These are phyloP conservation scores for Limnodromus scolopaceus DNA, from an alignment of 2,797 vertebrate species.

Conservation along the genomic window DNA sequence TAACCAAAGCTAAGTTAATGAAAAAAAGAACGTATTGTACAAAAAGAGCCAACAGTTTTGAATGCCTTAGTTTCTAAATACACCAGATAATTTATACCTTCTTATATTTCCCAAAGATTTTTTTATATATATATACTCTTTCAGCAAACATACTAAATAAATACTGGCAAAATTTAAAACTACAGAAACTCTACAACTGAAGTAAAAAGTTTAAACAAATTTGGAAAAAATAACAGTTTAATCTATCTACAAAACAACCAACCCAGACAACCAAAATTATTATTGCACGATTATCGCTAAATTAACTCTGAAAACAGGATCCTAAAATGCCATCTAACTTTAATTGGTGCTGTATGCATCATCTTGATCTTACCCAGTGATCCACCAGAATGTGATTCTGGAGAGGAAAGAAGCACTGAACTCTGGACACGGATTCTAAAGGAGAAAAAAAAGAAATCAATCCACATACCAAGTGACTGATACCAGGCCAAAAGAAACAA, in stretches of 20 bases:
- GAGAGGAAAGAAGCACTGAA: slow-evolving; percentile 91
- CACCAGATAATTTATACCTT: not conserved
- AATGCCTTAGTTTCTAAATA: not conserved
- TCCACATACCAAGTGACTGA: not conserved
- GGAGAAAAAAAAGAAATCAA: slow-evolving; percentile 20
- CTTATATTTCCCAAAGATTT: not conserved
- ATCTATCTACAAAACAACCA: not conserved
- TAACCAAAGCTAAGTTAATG: not conserved
- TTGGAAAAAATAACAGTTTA: not conserved
- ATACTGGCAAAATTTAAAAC: not conserved
- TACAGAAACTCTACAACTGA: not conserved
- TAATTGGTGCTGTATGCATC: not conserved
- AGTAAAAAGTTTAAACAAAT: not conserved
- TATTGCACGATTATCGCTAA: not conserved
- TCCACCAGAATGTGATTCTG: slow-evolving; percentile 96
- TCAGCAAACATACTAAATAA: not conserved
- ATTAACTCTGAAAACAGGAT: not conserved
- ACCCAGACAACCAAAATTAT: not conserved
- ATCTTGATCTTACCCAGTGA: slow-evolving; percentile 85
- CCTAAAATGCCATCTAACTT: not conserved
- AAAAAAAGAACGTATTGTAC: not conserved
- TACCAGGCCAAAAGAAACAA: not conserved
- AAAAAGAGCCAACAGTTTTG: not conserved
- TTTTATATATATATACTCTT: not conserved
- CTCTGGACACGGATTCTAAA: slow-evolving; percentile 94